Evolutionary conservation across 2,113 vertebrate species (phyloP).

Genomic region (Eupsittula cactorum): DNA sequence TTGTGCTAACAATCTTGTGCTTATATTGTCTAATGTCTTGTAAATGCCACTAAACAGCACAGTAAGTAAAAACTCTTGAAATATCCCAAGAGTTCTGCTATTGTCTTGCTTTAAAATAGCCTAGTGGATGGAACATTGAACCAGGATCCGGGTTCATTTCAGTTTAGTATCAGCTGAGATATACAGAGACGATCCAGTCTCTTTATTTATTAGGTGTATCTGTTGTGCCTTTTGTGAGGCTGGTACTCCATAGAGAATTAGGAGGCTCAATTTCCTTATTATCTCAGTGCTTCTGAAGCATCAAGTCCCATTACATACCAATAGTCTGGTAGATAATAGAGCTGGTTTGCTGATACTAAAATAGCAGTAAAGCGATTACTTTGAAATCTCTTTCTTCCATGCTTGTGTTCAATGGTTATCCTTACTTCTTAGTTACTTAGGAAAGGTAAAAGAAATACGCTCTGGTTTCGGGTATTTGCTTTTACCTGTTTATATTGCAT

Average conservation of each 20-base stretch:
- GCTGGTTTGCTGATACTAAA: not conserved
- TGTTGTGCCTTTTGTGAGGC: not conserved
- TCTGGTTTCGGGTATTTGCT: not conserved
- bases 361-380: not conserved
- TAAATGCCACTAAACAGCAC: not conserved
- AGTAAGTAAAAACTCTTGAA: not conserved
- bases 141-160: not conserved
- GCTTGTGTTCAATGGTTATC: not conserved
- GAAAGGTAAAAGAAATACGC: not conserved
- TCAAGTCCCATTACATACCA: not conserved
- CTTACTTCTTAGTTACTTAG: not conserved
- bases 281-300: not conserved
- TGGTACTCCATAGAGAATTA: not conserved
- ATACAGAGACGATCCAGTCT: not conserved
- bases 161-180: not conserved
- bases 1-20: not conserved
- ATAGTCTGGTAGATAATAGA: not conserved
- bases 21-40: not conserved
- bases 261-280: not conserved
- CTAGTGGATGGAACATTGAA: not conserved
- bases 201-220: not conserved
- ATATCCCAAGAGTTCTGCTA: not conserved
- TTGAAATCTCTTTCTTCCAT: not conserved
- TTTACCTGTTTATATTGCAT: not conserved
- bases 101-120: not conserved